A percentile compares a stretch with the other conserved stretches of the same genome.
Conservation (phyloP, 2,797 vertebrate genomes). For the Clarias pachynema region DNA sequence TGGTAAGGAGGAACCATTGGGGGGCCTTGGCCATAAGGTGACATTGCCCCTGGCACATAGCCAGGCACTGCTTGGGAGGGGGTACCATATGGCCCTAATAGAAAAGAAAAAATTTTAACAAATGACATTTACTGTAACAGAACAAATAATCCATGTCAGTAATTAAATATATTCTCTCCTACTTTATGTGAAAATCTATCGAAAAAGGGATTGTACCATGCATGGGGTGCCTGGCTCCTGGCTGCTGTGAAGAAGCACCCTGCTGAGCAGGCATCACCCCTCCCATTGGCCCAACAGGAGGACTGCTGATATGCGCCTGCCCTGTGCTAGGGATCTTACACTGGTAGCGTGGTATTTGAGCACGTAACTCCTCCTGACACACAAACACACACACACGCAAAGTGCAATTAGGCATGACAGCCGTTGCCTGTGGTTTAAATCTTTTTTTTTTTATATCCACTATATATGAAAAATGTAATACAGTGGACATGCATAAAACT, state of each 20-base stretch:
- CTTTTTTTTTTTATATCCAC: background rate
- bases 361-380: conserved; percentile 90
- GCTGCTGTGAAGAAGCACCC: conserved; percentile 91
- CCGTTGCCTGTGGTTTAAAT: background rate
- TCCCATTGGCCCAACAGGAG: conserved; percentile 87
- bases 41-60: conserved; percentile 80
- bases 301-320: conserved; percentile 85
- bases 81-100: conserved; percentile 91
- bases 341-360: conserved; percentile 93
- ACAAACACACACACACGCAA: conserved; percentile 30
- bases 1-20: conserved; percentile 96
- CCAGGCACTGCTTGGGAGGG: conserved; percentile 95
- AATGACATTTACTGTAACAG: background rate
- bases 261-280: conserved; percentile 93
- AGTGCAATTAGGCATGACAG: background rate
- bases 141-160: background rate
- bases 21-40: conserved; percentile 93
- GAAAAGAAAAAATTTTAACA: background rate
- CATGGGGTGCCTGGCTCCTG: conserved; percentile 95
- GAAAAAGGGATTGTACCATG: conserved; percentile 79
- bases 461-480: background rate
- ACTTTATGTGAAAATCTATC: background rate
- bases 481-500: background rate
- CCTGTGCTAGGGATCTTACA: conserved; percentile 88
- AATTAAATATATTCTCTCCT: background rate